Percentiles rank a stretch among this genome's conserved stretches.
Evolutionary conservation across 2,888 invertebrate species (phyloP).

Genomic region (Drosophila imparisetae): DNA sequence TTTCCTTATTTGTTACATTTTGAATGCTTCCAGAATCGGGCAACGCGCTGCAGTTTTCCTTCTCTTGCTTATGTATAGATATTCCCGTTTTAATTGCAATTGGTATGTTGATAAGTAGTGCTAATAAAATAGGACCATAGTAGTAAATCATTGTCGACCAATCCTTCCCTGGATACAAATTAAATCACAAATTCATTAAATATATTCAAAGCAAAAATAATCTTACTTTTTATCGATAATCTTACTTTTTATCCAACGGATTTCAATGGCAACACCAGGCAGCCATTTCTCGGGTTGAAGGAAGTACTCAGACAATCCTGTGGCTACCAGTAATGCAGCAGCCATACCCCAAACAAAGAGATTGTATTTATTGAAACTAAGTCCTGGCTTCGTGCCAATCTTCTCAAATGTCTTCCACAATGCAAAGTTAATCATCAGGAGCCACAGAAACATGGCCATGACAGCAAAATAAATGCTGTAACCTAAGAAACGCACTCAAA

Average conservation of each 20-base stretch:
- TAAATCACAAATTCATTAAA: neutral
- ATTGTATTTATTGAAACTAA: conserved; percentile 61
- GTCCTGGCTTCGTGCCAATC: neutral
- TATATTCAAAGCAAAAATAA: neutral
- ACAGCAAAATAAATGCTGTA: too few relatives aligned
- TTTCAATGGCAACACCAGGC: conserved; percentile 85
- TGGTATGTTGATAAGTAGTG: conserved; percentile 67
- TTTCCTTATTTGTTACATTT: conserved; percentile 6
- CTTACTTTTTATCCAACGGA: conserved; percentile 87
- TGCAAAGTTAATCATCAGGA: conserved; percentile 92
- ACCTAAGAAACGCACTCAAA: too few relatives aligned
- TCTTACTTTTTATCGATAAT: too few relatives aligned
- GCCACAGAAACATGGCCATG: too few relatives aligned
- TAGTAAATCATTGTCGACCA: conserved; percentile 70
- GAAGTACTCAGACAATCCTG: conserved; percentile 68
- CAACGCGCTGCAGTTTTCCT: conserved; percentile 55
- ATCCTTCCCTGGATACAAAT: conserved; percentile 31
- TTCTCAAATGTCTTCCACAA: conserved; percentile 87
- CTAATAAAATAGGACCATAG: conserved; percentile 69
- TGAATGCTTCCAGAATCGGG: conserved; percentile 1
- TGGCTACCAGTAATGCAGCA: conserved; percentile 48
- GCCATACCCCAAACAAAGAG: conserved; percentile 76
- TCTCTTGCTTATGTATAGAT: conserved; percentile 62
- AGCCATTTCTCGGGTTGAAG: conserved; percentile 48
- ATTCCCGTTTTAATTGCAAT: conserved; percentile 69